phyloP scores from a whole-genome alignment of 2,113 vertebrate species.

The Menidia beryllina region DNA sequence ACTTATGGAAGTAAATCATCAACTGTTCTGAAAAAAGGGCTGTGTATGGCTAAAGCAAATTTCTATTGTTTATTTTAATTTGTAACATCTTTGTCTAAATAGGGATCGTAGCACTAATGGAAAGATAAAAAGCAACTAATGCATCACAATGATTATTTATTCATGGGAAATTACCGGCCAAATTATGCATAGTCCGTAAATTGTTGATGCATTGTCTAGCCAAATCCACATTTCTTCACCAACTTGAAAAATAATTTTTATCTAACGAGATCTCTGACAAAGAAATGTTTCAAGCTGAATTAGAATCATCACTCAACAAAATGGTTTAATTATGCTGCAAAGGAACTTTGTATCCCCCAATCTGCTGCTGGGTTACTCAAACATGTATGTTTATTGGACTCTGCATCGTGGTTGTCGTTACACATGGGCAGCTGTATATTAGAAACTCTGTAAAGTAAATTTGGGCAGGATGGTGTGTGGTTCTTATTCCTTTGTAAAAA shows the following conservation, averaged over 20 bases:
- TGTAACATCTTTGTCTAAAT: constrained; percentile 10
- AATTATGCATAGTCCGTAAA: background rate
- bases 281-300: constrained; percentile 5
- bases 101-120: background rate
- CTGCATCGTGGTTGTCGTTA: constrained; percentile 52
- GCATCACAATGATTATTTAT: background rate
- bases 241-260: background rate
- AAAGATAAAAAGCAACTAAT: background rate
- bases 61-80: constrained; percentile 11
- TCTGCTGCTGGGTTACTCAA: constrained; percentile 51
- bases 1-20: constrained; percentile 37
- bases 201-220: background rate
- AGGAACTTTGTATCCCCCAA: constrained; percentile 24
- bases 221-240: background rate
- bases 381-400: constrained; percentile 53
- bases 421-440: constrained; percentile 30
- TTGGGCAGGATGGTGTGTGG: constrained; percentile 10
- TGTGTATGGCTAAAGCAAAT: constrained; percentile 15
- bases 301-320: constrained; percentile 17
- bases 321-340: constrained; percentile 10
- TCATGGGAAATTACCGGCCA: constrained; percentile 8
- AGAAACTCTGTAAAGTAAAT: constrained; percentile 24
- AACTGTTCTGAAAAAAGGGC: constrained; percentile 32
- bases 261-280: background rate
- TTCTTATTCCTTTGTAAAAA: constrained; percentile 7